Conservation (phyloP, 2,888 invertebrate genomes). For the Torymus auratus region DNA sequence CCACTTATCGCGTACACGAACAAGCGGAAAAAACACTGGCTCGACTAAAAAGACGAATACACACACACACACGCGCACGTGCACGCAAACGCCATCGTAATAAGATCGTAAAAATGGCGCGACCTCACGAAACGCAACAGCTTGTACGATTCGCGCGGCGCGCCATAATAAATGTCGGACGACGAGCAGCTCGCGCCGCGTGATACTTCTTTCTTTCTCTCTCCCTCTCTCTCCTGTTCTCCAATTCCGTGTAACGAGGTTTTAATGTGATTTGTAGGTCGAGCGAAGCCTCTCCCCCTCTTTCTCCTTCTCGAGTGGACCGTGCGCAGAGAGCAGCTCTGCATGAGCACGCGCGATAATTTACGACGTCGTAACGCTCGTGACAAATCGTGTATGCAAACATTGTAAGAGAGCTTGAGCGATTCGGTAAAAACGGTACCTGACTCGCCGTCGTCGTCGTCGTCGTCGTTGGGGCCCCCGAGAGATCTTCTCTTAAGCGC, state of each 20-base stretch:
- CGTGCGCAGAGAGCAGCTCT: slow-evolving; percentile 26
- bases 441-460: slow-evolving; percentile 54
- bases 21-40: not conserved
- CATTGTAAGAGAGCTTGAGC: slow-evolving; percentile 68
- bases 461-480: slow-evolving; percentile 14
- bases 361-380: slow-evolving; percentile 72
- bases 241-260: slow-evolving; percentile 61
- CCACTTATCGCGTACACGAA: not conserved
- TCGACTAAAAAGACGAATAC: slow-evolving; percentile 3
- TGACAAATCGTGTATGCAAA: slow-evolving; percentile 75
- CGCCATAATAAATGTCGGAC: slow-evolving; percentile 44
- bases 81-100: slow-evolving; percentile 31
- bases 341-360: slow-evolving; percentile 65
- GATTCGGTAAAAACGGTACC: slow-evolving; percentile 71
- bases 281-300: slow-evolving; percentile 30
- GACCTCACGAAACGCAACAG: slow-evolving; percentile 48
- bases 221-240: slow-evolving; percentile 41
- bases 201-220: slow-evolving; percentile 1
- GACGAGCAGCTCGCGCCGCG: slow-evolving; percentile 26
- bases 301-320: slow-evolving; percentile 37
- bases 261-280: slow-evolving; percentile 65
- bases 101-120: slow-evolving; percentile 55
- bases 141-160: slow-evolving; percentile 27
- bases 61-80: not conserved
- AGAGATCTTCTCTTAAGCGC: slow-evolving; percentile 57